Evolutionary conservation across 2,888 invertebrate species (phyloP), one percentile per base, ranked within the genome.

Genomic region (Crocallis elinguaria): DNA sequence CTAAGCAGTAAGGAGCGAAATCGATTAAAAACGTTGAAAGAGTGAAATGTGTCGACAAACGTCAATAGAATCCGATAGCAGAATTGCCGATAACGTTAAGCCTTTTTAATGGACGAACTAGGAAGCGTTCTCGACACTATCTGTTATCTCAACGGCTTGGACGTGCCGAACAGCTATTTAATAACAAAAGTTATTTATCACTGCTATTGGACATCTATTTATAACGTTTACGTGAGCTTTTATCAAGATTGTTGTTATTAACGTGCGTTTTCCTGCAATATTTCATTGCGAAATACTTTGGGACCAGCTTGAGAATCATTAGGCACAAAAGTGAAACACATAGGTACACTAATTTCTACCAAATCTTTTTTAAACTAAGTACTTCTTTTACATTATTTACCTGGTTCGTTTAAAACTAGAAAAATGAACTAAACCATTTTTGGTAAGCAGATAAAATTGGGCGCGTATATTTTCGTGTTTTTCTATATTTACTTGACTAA

Each of bases 181-280:
- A 60, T 64, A 62, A 56, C 53, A 48, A 54, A 50, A 58, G 64
- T 58, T 58, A 53, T 64, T 57, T 59, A 62, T 64, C 39, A 49
- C 36, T 33, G 51, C 49, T 54, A 57, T 56, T 45, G 53, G 49
- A 50, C 32, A 33, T 30, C 48, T 54, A 60, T 60, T 58, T 62
- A 61, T 60, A 57, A 50, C 54, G 59, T 36, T 59, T 53, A 51
- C 54, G 55, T 52, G 54, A 37, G 35, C n/a, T 42, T 64, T 42
- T 64, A 61, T 61, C 63, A 50, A 52, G 63, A 64, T 64, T 52
- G 57, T 59, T 12, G 51, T 49, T 64, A 51, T 60, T 60, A 57
- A 57, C 45, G 54, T 42, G 44, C 30, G 37, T 41, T 42, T 21
- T 43, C 39, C 45, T 38, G 43, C 41, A 13, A 51, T 57, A 45